Evolutionary conservation across 2,113 vertebrate genomes (phyloP), one percentile per base, ranked within the genome.

Genomic region (Vidua macroura): DNA sequence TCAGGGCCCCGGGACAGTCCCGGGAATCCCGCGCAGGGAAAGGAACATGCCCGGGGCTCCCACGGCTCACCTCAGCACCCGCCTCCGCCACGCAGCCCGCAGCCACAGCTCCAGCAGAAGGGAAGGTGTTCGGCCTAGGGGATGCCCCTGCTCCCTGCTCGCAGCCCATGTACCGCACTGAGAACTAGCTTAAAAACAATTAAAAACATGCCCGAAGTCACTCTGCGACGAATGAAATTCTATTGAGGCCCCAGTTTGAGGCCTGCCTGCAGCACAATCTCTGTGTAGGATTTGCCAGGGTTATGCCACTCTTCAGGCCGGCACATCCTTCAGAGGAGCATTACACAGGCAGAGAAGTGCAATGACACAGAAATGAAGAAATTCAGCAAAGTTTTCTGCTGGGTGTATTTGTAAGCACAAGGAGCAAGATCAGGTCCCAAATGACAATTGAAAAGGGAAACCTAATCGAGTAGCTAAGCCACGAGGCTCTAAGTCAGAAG

Each of bases 291-390:
- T 77, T 68, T 35, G 23, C 33, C 6, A 6, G 68, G 48, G 8
- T 53, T 24, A 21, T 0, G 1, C 11, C 59, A 77, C 58, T 80
- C 59, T 66, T 60, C 3, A 3, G 6, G 37, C 27, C 51, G 56
- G 46, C 37, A 24, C 2, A 1, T 43, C 52, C 35, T 67, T 77
- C 27, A 64, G 60, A 67, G 28, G 19, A 39, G 6, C 30, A 35
- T 30, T 67, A 35, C 0, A 0, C 10, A 43, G 23, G 20, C 20
- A 73, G 44, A 44, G 24, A 25, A 48, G 10, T 16, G 4, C 13
- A 31, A 9, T 1, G 31, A 37, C 35, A 52, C 51, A 58, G 20
- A 53, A 2, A 2, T 2, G 37, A 58, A 68, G 30, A 68, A 67
- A 59, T 35, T 68, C 18, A 37, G 12, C 23, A 9, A 14, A 70